Evolutionary conservation across 2,113 vertebrate species (phyloP).

Genomic region (Perca schrenkii): DNA sequence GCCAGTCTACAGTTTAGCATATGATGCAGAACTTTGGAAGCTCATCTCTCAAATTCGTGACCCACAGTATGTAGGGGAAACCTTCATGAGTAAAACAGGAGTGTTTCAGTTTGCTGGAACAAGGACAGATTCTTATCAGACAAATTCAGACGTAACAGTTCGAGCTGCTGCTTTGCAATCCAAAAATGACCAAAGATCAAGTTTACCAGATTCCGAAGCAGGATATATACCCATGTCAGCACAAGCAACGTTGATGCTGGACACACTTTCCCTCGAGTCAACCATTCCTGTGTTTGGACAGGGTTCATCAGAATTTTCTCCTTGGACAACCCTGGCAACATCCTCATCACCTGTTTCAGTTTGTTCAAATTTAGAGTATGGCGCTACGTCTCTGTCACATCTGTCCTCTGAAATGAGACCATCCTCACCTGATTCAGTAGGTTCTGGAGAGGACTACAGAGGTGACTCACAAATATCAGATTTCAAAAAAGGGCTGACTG

Average conservation of each 20-base stretch:
- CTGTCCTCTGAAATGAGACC: conserved; percentile 27
- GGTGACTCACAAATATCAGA: conserved; percentile 27
- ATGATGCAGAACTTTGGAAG: conserved; percentile 60
- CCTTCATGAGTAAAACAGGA: conserved; percentile 37
- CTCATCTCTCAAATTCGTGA: conserved; percentile 77
- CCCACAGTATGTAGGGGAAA: conserved; percentile 76
- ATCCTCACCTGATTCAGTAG: conserved; percentile 43
- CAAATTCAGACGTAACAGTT: background rate
- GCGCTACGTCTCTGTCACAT: conserved; percentile 12
- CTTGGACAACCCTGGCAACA: background rate
- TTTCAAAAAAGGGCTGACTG: conserved; percentile 8
- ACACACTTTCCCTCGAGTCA: conserved; percentile 43
- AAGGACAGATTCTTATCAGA: background rate
- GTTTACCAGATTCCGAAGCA: conserved; percentile 58
- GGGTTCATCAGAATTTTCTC: background rate
- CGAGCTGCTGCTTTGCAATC: background rate
- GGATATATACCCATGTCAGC: conserved; percentile 43
- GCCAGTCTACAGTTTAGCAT: conserved; percentile 31
- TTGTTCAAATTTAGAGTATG: conserved; percentile 43
- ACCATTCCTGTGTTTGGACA: conserved; percentile 38
- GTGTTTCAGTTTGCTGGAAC: conserved; percentile 25
- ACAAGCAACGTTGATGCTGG: conserved; percentile 15
- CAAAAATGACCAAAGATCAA: conserved; percentile 5
- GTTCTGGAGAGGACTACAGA: conserved; percentile 32
- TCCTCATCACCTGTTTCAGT: conserved; percentile 52